Evolutionary conservation across 2,113 vertebrate genomes (phyloP), one percentile per base, ranked within the genome.

Genomic region (Microcebus tavaratra): DNA sequence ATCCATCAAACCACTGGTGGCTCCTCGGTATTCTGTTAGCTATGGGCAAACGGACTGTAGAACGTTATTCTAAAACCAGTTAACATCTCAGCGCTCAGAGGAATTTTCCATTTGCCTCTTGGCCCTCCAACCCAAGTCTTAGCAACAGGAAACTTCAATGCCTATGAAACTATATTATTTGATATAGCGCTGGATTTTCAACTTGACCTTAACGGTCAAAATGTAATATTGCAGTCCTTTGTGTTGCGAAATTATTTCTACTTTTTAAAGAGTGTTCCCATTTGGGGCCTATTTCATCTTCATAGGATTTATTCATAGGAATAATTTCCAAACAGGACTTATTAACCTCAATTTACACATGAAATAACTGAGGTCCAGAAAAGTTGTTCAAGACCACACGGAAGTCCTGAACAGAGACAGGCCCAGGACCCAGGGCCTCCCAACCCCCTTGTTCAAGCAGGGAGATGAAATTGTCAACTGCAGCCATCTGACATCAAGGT

Each of bases 131-230:
- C 61, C 48, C 42, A 61, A 86, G 73, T 73, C 61, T 96, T 61
- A 91, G 67, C 68, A 92, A 68, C 15, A 93, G 48, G 95, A 89
- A 92, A 82, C 75, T 63, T 80, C 89, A 53, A 8, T 86, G 61
- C 31, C 72, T 85, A 61, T 34, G 63, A 68, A 78, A 36, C 45
- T n/a, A 36, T 48, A 70, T 50, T 88, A 48, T 91, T 94, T 23
- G 67, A 27, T 29, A 72, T 14, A 89, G 23, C 13, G 6, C 18
- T 95, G 85, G 25, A 94, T 79, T 95, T 91, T 88, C 59, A 53
- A 82, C 18, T 29, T 86, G 55, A 95, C 78, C 21, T 50, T 82
- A 68, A 70, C 27, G 63, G 31, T 81, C 42, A 23, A 92, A 94
- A 95, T 59, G 5, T 55, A 86, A 89, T 70, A 78, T 21, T 89